A percentile compares a stretch with the other conserved stretches of the same genome.
phyloP scores from a whole-genome alignment of 2,888 invertebrate species.

The Diplolepis rosae region DNA sequence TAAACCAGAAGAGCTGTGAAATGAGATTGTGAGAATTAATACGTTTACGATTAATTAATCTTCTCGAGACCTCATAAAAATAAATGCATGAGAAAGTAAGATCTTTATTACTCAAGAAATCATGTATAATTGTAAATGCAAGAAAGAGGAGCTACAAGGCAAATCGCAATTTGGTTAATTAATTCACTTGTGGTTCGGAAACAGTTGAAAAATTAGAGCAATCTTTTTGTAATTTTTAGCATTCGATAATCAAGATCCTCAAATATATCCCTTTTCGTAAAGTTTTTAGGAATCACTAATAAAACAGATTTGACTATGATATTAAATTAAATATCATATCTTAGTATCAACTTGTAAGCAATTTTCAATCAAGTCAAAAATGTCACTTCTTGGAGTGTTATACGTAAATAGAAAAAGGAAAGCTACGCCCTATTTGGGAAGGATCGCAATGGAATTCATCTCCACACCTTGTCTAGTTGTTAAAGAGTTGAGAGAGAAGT shows the following conservation, averaged over 20 bases:
- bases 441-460: slow-evolving; percentile 16
- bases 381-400: neutral
- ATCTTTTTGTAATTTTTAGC: too few relatives aligned
- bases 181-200: too few relatives aligned
- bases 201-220: too few relatives aligned
- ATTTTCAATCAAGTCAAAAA: too few relatives aligned
- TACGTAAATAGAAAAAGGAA: slow-evolving; percentile 37
- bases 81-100: neutral
- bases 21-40: neutral
- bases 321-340: too few relatives aligned
- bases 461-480: slow-evolving; percentile 16
- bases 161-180: too few relatives aligned
- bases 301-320: too few relatives aligned
- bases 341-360: too few relatives aligned
- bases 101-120: slow-evolving; percentile 1
- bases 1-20: slow-evolving; percentile 20
- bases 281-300: too few relatives aligned
- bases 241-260: too few relatives aligned
- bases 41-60: slow-evolving; percentile 1
- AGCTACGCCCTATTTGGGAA: slow-evolving; percentile 37
- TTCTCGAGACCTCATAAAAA: neutral
- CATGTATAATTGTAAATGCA: neutral
- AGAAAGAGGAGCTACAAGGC: neutral
- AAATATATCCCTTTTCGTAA: too few relatives aligned
- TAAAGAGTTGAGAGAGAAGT: neutral